A percentile compares a stretch with the other conserved stretches of the same genome.
These are phyloP conservation scores for Pangasius mekongensis DNA, from an alignment of 2,797 vertebrate genomes.

Conservation along the genomic window DNA sequence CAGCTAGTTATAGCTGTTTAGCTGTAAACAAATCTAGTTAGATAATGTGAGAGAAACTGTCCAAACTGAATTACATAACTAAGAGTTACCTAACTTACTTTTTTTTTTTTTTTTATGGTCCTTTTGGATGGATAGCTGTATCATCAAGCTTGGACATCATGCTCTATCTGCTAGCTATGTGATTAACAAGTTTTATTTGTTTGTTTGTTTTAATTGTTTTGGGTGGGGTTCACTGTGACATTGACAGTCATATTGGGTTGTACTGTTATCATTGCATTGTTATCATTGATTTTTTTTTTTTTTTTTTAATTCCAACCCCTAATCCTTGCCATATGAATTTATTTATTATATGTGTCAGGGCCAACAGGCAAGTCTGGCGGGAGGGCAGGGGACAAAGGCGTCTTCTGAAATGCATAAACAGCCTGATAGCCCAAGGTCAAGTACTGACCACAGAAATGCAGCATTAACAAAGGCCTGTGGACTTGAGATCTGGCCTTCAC, in stretches of 20 bases:
- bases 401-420: constrained; percentile 13
- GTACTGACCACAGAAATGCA: background rate
- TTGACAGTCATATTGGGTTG: background rate
- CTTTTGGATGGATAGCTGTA: too few species aligned
- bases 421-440: background rate
- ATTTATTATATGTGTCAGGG: background rate
- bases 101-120: background rate
- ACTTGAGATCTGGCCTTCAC: constrained; percentile 22
- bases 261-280: too few species aligned
- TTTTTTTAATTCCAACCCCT: background rate
- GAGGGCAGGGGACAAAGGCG: background rate
- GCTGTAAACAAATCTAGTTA: background rate
- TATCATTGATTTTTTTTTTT: too few species aligned
- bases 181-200: background rate
- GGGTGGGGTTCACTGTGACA: too few species aligned
- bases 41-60: background rate
- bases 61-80: background rate
- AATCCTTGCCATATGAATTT: background rate
- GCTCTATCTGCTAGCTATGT: background rate
- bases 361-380: background rate
- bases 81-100: background rate
- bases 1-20: background rate
- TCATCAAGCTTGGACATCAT: background rate
- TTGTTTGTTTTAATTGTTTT: background rate
- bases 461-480: constrained; percentile 3